Conservation (phyloP, 2,113 vertebrate species). For the Danio rerio region GRCz12tu NC_133176.1:13196001-13196500, state of each 20-base stretch:
- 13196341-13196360: not conserved
- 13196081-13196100: constrained; percentile 5
- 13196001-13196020: not conserved
- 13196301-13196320: constrained; percentile 24
- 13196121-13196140: constrained; percentile 23
- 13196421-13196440: not conserved
- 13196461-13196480: not conserved
- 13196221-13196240: not conserved
- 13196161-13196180: not conserved
- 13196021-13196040: not conserved
- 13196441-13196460: not conserved
- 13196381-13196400: not conserved
- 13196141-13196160: not conserved
- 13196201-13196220: not conserved
- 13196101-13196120: constrained; percentile 48
- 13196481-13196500: not conserved
- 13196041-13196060: not conserved
- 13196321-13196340: not conserved
- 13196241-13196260: not conserved
- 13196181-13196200: not conserved
- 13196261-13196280: constrained; percentile 9
- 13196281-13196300: constrained; percentile 20
- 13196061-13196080: constrained; percentile 22
- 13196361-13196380: not conserved
- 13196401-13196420: not conserved